Evolutionary conservation across 2,888 invertebrate genomes (phyloP), one percentile per base, ranked within the genome.

Genomic region (Hypomecis atomaria): DNA sequence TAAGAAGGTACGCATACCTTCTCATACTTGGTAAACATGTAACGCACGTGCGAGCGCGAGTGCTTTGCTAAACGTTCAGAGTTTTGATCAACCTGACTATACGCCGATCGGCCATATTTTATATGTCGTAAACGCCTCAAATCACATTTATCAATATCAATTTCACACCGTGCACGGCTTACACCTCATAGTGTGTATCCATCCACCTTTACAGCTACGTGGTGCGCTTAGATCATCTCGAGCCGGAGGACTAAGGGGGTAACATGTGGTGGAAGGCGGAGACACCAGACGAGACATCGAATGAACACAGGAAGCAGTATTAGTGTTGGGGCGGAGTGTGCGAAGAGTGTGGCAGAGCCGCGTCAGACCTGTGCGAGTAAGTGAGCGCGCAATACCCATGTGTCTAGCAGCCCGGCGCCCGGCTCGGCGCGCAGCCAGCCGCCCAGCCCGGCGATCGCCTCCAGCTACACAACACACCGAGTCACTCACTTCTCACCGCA

Each of bases 331-430:
- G 63, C 70, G 71, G 69, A 70, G 71, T 65, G 69, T 59, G 81
- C 71, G 81, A 81, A 80, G 79, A 78, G 78, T 66, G 79, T 77
- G 82, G 79, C 75, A 73, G 79, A 78, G 82, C 79, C 82, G 88
- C 87, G 85, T 87, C 92, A 91, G 91, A 92, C 92, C 92, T 92
- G 92, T 88, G 92, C 90, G 89, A 92, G 90, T 89, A 91, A 92
- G 92, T 89, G 92, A 92, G 92, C 92, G 92, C 92, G 92, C 91
- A 93, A 92, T 93, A 93, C 93, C 93, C 92, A 93, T 83, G 92
- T 92, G 89, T 93, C 92, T 85, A 93, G 90, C 83, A 92, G 90
- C 78, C 85, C 90, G 82, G 84, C 81, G 85, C 87, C 88, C 73
- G 90, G 89, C 78, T 90, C 92, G 75, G 90, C 86, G 83, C 92